Evolutionary conservation across 2,888 invertebrate species (phyloP).

Genomic region (Alviniconcha strummeri): DNA sequence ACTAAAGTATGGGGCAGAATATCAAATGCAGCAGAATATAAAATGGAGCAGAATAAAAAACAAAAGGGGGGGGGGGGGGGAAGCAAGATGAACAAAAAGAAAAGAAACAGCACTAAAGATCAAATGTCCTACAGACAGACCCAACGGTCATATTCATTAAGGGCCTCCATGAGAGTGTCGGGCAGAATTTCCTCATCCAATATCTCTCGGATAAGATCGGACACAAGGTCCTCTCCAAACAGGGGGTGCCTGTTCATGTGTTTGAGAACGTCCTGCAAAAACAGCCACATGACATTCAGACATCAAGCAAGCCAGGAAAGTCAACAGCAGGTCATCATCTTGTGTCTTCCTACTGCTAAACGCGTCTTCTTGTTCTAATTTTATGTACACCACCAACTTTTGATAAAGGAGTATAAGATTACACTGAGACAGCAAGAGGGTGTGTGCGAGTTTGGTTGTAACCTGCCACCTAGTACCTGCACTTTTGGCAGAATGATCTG

Average conservation of each 20-base stretch:
- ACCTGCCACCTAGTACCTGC: too few relatives aligned
- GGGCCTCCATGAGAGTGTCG: conserved; percentile 57
- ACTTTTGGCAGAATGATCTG: too few relatives aligned
- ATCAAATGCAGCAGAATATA: too few relatives aligned
- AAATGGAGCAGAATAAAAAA: too few relatives aligned
- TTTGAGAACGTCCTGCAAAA: conserved; percentile 52
- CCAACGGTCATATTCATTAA: conserved; percentile 47
- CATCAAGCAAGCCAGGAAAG: conserved; percentile 6
- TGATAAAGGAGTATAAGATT: too few relatives aligned
- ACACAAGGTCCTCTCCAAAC: conserved; percentile 56
- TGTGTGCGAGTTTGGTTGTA: too few relatives aligned
- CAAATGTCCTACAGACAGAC: neutral
- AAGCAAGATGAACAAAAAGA: neutral
- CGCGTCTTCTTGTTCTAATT: neutral
- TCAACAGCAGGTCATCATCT: neutral
- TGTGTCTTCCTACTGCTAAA: too few relatives aligned
- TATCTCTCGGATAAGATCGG: conserved; percentile 53
- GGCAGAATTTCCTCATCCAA: conserved; percentile 63
- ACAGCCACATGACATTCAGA: neutral
- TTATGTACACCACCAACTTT: neutral
- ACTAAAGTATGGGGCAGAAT: too few relatives aligned
- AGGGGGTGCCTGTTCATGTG: conserved; percentile 57
- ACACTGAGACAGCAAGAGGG: too few relatives aligned
- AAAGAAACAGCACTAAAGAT: neutral
- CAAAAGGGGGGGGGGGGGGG: too few relatives aligned